phyloP scores from a whole-genome alignment of 2,888 invertebrate genomes.

The Zhengitettix transpicula region DNA sequence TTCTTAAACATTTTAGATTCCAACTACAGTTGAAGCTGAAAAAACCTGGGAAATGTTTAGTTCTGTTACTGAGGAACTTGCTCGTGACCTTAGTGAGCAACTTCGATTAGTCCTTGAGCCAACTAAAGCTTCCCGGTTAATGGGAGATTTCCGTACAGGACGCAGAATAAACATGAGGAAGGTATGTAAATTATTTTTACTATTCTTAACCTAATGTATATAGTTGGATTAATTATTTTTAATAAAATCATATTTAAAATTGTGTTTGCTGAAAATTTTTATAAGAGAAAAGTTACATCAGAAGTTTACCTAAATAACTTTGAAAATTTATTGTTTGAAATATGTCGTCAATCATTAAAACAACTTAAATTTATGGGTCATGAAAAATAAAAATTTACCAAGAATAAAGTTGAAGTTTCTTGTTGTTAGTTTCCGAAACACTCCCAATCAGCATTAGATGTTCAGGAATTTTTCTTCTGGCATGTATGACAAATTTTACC shows the following conservation, averaged over 20 bases:
- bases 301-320: no score
- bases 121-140: constrained; percentile 76
- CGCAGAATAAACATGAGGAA: constrained; percentile 96
- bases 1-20: constrained; percentile 14
- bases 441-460: no score
- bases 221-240: not conserved
- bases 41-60: constrained; percentile 45
- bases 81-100: constrained; percentile 82
- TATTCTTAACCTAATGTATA: not conserved
- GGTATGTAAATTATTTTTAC: constrained; percentile 15
- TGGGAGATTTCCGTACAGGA: constrained; percentile 93
- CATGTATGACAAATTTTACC: no score
- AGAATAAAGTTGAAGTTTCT: no score
- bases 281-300: no score
- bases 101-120: constrained; percentile 89
- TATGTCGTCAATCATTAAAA: no score
- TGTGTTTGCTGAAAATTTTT: no score
- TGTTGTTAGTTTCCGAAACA: no score
- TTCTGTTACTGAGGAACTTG: constrained; percentile 40
- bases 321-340: no score
- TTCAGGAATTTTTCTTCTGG: no score
- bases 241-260: not conserved
- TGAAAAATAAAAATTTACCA: no score
- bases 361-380: no score
- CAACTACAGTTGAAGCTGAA: constrained; percentile 26